A percentile compares a stretch with the other conserved stretches of the same genome.
Conservation (phyloP, 2,113 vertebrate genomes). For the Ictidomys tridecemlineatus region DNA sequence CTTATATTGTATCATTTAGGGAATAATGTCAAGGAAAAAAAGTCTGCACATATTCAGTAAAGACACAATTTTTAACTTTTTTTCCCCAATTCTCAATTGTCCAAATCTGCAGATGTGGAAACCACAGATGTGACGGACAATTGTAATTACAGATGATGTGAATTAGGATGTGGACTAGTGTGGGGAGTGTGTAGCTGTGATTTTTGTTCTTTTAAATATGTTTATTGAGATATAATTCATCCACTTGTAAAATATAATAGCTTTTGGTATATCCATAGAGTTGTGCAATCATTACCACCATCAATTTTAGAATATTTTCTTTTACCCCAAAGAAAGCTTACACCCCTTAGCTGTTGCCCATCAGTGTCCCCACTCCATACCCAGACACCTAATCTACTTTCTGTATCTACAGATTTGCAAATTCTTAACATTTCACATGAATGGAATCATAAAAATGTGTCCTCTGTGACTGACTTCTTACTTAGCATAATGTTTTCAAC, state of each 20-base stretch:
- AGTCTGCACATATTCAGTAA: background rate
- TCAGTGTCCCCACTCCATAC: background rate
- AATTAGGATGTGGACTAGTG: background rate
- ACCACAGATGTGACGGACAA: background rate
- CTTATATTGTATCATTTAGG: background rate
- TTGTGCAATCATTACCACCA: background rate
- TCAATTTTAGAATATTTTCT: slow-evolving; percentile 49
- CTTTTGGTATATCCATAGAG: background rate
- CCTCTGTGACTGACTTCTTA: background rate
- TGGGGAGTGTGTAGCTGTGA: background rate
- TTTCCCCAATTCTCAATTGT: background rate
- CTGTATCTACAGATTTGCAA: slow-evolving; percentile 23
- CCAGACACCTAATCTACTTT: background rate
- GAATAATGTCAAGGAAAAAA: background rate
- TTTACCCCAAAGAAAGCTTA: background rate
- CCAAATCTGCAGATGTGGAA: background rate
- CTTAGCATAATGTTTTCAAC: no score
- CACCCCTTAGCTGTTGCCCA: background rate
- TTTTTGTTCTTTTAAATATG: slow-evolving; percentile 10
- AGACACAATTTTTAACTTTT: background rate
- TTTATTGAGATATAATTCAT: slow-evolving; percentile 41
- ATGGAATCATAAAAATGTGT: slow-evolving; percentile 36
- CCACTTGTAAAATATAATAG: background rate
- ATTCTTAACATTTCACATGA: slow-evolving; percentile 7
- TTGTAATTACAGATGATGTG: background rate